These are phyloP conservation scores for Calameuta filiformis DNA, from an alignment of 2,888 invertebrate genomes.

Conservation along the genomic window DNA sequence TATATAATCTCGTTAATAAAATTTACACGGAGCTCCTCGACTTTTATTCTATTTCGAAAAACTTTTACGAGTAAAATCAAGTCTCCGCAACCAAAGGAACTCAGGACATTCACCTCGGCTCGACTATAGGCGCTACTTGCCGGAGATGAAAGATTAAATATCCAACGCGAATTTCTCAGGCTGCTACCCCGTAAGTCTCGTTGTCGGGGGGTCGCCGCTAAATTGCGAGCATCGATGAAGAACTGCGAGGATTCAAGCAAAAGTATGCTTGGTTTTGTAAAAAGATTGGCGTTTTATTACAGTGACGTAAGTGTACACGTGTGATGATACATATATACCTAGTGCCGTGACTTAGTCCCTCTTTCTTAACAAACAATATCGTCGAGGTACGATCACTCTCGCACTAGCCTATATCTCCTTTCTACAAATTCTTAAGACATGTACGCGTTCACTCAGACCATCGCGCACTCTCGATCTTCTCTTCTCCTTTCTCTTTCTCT, in stretches of 20 bases:
- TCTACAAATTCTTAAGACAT: background rate
- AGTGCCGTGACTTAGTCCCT: conserved; percentile 22
- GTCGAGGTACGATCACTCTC: background rate
- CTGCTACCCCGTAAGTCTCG: conserved; percentile 27
- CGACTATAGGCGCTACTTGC: conserved; percentile 17
- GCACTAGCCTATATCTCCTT: background rate
- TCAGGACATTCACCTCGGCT: conserved; percentile 12
- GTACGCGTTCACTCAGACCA: background rate
- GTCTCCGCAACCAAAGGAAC: too few relatives aligned
- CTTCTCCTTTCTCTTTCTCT: too few relatives aligned
- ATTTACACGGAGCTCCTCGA: too few relatives aligned
- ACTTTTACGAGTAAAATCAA: too few relatives aligned
- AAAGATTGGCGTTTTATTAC: conserved; percentile 57
- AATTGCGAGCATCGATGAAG: background rate
- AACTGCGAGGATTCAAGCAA: background rate
- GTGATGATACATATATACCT: conserved; percentile 46
- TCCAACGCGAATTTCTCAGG: conserved; percentile 43
- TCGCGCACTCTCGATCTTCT: too few relatives aligned
- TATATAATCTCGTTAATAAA: too few relatives aligned
- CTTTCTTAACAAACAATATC: background rate
- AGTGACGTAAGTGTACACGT: conserved; percentile 35
- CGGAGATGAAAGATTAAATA: conserved; percentile 40
- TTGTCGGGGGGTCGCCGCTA: conserved; percentile 5
- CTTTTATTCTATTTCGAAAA: too few relatives aligned
- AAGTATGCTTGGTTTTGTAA: conserved; percentile 19